phyloP scores from a whole-genome alignment of 2,113 vertebrate species.

The Sturnus vulgaris region DNA sequence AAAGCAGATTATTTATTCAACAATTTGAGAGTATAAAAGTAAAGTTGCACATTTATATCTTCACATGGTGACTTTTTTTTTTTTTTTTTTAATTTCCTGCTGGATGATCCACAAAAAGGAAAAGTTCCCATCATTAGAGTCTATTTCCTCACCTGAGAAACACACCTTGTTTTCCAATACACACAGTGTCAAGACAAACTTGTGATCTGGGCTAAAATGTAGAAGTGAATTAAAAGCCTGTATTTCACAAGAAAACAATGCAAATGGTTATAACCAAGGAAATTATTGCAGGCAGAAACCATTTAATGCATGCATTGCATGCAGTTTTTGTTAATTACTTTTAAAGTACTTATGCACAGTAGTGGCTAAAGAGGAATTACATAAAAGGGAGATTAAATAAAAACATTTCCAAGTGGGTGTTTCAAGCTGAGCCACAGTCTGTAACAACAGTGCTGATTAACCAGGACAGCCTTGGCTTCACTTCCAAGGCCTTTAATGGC shows the following conservation, averaged over 20 bases:
- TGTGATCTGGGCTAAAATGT: not conserved
- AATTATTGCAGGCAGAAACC: not conserved
- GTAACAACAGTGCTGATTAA: not conserved
- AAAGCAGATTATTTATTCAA: not conserved
- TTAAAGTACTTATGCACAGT: conserved; percentile 50
- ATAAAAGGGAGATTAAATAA: not conserved
- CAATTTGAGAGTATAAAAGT: not conserved
- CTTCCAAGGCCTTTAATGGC: not conserved
- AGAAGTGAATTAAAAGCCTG: not conserved
- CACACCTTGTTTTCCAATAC: not conserved
- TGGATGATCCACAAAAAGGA: not conserved
- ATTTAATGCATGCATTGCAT: not conserved
- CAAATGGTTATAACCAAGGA: not conserved
- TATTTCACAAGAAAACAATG: not conserved
- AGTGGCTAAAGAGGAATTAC: conserved; percentile 15
- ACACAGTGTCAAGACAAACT: not conserved
- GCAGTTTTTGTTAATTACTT: conserved; percentile 37
- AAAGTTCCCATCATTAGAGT: not conserved
- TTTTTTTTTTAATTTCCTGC: not conserved
- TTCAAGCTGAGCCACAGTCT: not conserved
- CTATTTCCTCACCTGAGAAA: not conserved
- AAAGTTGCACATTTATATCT: not conserved
- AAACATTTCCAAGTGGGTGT: not conserved
- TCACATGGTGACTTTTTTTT: not conserved
- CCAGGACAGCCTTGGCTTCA: not conserved